Base-by-base conservation (phyloP, 2,888 invertebrate species). In the Ormyrus rosae region DNA sequence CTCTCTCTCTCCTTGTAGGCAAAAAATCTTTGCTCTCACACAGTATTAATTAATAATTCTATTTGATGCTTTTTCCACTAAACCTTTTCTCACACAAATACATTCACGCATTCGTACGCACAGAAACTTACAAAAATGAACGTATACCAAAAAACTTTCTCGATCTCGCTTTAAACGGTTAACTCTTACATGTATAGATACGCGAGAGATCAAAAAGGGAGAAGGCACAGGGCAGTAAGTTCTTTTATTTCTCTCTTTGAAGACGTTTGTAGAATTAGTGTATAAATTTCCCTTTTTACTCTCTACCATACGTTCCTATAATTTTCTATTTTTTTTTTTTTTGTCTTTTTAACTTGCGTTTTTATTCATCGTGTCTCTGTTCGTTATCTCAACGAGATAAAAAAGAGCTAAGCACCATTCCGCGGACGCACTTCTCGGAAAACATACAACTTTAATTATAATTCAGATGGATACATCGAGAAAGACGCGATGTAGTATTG, bases 161-260 rank as follows among this genome's bases (percentile, higher is more conserved):
- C 56, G 61, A 63, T 80, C 70, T 69, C 72, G 56, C 50, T 74
- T 72, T 76, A 77, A 82, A 81, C 73, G 73, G 19, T 73, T 68
- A 68, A 68, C 65, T 77, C 75, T 69, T 46, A 68, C 79, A 61
- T 63, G 60, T 72, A 70, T 64, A 63, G 73, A 71, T 81, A 83
- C 51, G 60, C 81, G 61, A 73, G 81, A 82, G 73, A 84, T 82
- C 81, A 76, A 83, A 78, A 85, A 85, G 84, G 85, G 85, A 87
- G 84, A 88, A 89, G 88, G 88, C 88, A 88, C 88, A 84, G 84
- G 85, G 84, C 84, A 87, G 84, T 86, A 80, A 69, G 53, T 80
- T 69, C 19, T 78, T 19, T 19, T 46, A 53, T 53, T 63, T 68
- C 46, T 70, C 10, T 56, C 34, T 34, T 34, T 34, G 34, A 34